A percentile compares a stretch with the other conserved stretches of the same genome.
Conservation (phyloP, 2,113 vertebrate species). For the Amphilophus citrinellus region DNA sequence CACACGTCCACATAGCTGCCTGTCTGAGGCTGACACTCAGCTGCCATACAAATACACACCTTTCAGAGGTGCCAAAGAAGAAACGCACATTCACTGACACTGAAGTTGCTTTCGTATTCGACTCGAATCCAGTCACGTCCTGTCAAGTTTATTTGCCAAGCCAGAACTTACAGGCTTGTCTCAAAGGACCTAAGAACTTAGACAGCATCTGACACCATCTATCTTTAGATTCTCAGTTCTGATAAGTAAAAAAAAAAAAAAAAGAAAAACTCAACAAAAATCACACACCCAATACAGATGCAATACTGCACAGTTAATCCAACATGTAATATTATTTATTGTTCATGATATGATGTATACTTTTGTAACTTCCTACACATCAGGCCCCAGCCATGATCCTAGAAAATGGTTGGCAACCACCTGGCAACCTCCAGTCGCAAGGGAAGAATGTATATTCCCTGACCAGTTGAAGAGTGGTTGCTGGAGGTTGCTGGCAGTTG, state of each 20-base stretch:
- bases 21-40: conserved; percentile 25
- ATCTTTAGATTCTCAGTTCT: background rate
- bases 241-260: background rate
- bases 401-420: background rate
- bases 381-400: background rate
- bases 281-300: background rate
- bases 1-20: conserved; percentile 19
- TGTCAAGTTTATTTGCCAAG: conserved; percentile 41
- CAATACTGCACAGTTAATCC: background rate
- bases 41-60: conserved; percentile 39
- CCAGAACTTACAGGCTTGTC: conserved; percentile 27
- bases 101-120: conserved; percentile 40
- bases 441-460: too few species aligned
- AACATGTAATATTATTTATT: background rate
- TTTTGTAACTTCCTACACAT: background rate
- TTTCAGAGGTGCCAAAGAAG: conserved; percentile 30
- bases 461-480: too few species aligned
- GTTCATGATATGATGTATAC: too few species aligned
- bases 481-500: too few species aligned
- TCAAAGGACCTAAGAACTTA: conserved; percentile 34
- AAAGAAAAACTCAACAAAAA: background rate
- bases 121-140: conserved; percentile 16
- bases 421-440: background rate
- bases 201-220: conserved; percentile 19
- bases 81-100: conserved; percentile 19